Conservation (phyloP, 1,140 invertebrate species). For the Cydia pomonella region DNA sequence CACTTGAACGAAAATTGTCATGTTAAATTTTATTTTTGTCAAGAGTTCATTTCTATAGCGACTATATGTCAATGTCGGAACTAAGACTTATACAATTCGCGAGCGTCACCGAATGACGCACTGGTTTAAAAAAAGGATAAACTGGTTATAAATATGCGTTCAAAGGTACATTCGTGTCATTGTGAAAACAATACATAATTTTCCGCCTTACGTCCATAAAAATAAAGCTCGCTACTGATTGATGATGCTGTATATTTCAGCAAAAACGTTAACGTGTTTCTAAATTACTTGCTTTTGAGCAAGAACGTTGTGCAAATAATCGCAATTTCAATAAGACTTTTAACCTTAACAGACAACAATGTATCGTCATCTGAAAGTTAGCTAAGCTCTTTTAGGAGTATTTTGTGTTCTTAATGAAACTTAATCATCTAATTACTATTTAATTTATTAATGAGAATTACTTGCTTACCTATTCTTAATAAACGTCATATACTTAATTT, state of each 20-base stretch:
- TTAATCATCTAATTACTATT: neutral
- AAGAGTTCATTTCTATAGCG: neutral
- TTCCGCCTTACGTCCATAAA: neutral
- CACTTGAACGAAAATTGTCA: neutral
- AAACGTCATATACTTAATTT: neutral
- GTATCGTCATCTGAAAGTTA: neutral
- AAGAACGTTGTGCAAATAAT: constrained; percentile 25
- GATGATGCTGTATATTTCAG: neutral
- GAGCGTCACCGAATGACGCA: constrained; percentile 25
- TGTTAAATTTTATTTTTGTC: constrained; percentile 8
- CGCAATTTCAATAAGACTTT: constrained; percentile 15
- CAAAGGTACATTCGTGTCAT: neutral
- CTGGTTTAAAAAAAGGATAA: constrained; percentile 8
- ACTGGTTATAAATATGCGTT: constrained; percentile 18
- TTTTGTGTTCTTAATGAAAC: neutral
- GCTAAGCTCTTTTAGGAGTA: neutral
- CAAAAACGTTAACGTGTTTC: neutral
- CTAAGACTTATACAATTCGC: constrained; percentile 6
- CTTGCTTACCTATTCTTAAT: neutral
- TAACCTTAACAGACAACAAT: constrained; percentile 28
- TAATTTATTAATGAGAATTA: neutral
- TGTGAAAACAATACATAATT: constrained; percentile 6
- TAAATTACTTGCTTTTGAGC: constrained; percentile 16
- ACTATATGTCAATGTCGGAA: constrained; percentile 28
- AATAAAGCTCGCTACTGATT: neutral